Evolutionary conservation across 2,797 vertebrate species (phyloP).

Genomic region (Dryobates pubescens): DNA sequence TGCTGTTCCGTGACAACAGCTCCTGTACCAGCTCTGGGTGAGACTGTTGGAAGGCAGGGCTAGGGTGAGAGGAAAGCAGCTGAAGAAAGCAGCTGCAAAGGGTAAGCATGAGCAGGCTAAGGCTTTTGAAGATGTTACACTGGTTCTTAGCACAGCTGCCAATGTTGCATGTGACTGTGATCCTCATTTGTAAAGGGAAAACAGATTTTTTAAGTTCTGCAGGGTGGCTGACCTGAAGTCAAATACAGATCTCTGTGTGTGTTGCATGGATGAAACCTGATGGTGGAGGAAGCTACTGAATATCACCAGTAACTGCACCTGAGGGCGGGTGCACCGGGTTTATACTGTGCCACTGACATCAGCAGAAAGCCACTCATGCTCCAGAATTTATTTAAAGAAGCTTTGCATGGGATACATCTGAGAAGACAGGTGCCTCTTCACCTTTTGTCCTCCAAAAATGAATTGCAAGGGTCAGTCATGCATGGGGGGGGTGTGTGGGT

Average conservation of each 20-base stretch:
- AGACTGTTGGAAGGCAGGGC: background rate
- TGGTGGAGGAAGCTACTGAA: background rate
- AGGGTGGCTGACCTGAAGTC: background rate
- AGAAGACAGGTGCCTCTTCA: background rate
- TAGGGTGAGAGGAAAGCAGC: background rate
- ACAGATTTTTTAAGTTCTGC: background rate
- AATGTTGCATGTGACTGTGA: background rate
- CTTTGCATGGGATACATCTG: fast-evolving
- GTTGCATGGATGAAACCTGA: background rate
- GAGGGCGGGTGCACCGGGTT: background rate
- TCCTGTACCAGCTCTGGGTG: background rate
- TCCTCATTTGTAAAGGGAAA: background rate
- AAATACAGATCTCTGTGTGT: background rate
- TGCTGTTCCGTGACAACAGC: background rate
- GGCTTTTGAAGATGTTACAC: background rate
- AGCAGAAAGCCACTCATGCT: background rate
- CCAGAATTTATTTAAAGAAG: background rate
- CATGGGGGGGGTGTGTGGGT: background rate
- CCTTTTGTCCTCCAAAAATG: background rate
- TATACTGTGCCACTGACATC: background rate
- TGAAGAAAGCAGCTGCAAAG: background rate
- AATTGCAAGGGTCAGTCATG: background rate
- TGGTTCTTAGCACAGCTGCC: background rate
- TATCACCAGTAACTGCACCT: background rate
- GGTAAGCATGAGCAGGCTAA: background rate